Conservation (phyloP, 1,140 invertebrate species). For the Ooceraea biroi region DNA sequence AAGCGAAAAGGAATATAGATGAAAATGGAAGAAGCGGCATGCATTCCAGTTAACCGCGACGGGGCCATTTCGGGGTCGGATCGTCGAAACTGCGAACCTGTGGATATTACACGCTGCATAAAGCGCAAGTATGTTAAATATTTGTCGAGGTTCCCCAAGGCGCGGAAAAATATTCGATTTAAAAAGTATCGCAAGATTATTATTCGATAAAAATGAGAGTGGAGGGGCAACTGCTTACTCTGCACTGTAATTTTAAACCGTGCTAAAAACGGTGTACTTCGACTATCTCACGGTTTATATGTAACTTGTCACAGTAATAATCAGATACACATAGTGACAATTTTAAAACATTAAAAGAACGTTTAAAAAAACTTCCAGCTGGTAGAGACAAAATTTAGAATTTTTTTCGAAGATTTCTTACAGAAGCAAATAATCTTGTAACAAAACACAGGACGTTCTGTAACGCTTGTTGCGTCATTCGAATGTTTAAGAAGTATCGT, state of each 20-base stretch:
- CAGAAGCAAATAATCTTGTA: neutral
- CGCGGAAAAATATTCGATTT: no score
- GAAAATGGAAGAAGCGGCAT: slow-evolving; percentile 46
- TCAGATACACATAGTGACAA: neutral
- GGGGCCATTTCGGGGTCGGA: neutral
- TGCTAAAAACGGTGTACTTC: neutral
- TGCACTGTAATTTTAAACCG: slow-evolving; percentile 2
- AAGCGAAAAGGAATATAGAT: slow-evolving; percentile 35
- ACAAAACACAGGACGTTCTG: slow-evolving; percentile 1
- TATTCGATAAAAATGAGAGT: neutral
- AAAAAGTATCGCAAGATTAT: no score
- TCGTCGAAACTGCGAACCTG: neutral
- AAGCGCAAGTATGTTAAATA: slow-evolving; percentile 11
- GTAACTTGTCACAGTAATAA: neutral
- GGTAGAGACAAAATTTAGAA: neutral
- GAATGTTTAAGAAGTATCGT: slow-evolving; percentile 51
- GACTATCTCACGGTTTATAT: neutral
- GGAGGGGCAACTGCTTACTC: neutral
- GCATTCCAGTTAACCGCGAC: slow-evolving; percentile 56
- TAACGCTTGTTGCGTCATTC: slow-evolving; percentile 2
- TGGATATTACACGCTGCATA: neutral
- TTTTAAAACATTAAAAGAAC: neutral
- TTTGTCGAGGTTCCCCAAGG: neutral
- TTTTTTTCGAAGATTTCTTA: neutral
- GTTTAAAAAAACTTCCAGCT: neutral